Percentiles rank a stretch among this genome's conserved stretches.
Evolutionary conservation across 2,113 vertebrate genomes (phyloP).

Genomic region (Malaclemys terrapin): DNA sequence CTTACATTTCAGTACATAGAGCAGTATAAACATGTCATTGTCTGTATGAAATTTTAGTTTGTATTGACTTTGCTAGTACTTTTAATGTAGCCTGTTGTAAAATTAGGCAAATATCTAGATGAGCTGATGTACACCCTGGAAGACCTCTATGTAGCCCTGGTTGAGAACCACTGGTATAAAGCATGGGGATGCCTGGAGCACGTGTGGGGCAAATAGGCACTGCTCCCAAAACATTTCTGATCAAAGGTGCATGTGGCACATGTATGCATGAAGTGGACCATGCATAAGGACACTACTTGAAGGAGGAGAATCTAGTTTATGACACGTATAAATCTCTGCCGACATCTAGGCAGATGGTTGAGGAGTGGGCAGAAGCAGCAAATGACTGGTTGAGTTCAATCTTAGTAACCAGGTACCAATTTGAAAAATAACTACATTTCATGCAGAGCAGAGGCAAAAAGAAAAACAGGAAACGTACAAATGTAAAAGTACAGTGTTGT

Average conservation of each 20-base stretch:
- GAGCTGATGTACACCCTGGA: too few relatives aligned
- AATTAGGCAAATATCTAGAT: too few relatives aligned
- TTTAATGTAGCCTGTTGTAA: too few relatives aligned
- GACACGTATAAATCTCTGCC: background rate
- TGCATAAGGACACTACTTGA: background rate
- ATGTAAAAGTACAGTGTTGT: background rate
- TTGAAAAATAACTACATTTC: background rate
- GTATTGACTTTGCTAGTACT: too few relatives aligned
- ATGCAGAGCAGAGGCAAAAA: background rate
- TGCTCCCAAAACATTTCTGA: background rate
- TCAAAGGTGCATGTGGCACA: background rate
- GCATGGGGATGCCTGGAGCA: background rate
- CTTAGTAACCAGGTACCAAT: background rate
- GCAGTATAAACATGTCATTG: too few relatives aligned
- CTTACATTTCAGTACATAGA: too few relatives aligned
- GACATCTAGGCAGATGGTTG: accelerated
- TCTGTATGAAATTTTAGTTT: too few relatives aligned
- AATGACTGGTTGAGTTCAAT: background rate
- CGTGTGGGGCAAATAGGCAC: background rate
- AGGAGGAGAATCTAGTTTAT: background rate
- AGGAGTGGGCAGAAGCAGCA: background rate
- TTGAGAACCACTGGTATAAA: background rate
- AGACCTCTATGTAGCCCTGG: too few relatives aligned
- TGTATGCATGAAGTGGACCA: background rate
- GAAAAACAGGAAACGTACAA: background rate